These are phyloP conservation scores for Cyanoliseus patagonus DNA, from an alignment of 2,113 vertebrate genomes.

Conservation along the genomic window DNA sequence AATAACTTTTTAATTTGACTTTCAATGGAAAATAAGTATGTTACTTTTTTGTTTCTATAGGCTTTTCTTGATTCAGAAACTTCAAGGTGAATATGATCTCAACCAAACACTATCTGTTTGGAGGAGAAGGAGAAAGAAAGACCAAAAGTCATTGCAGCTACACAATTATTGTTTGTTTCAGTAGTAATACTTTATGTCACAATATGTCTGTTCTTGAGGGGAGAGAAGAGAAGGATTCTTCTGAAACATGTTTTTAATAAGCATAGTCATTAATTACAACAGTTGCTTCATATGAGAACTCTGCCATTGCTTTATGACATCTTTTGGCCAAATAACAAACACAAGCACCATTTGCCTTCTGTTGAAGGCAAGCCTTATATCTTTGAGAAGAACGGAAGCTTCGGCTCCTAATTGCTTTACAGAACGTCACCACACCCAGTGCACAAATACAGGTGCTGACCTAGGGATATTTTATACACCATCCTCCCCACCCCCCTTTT, in stretches of 20 bases:
- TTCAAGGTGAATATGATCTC: not conserved
- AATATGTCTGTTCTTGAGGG: not conserved
- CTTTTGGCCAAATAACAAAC: not conserved
- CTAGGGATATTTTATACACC: not conserved
- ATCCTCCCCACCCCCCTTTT: rapidly evolving
- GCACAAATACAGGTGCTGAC: not conserved
- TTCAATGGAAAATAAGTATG: not conserved
- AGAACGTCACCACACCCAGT: not conserved
- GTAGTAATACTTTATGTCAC: not conserved
- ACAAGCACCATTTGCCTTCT: not conserved
- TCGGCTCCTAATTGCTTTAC: not conserved
- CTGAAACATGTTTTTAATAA: not conserved
- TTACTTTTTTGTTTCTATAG: not conserved
- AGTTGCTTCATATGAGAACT: not conserved
- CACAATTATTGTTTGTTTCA: not conserved
- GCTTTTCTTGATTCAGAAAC: not conserved
- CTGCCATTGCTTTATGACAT: not conserved
- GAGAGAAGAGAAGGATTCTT: not conserved
- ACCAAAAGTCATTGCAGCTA: not conserved
- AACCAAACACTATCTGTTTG: not conserved
- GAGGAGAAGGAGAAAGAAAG: not conserved
- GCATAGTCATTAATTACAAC: not conserved
- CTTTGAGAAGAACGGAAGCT: not conserved
- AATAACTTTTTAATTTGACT: not conserved
- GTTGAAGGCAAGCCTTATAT: not conserved